A percentile compares a stretch with the other conserved stretches of the same genome.
phyloP scores from a whole-genome alignment of 2,113 vertebrate genomes.

The Astur gentilis region DNA sequence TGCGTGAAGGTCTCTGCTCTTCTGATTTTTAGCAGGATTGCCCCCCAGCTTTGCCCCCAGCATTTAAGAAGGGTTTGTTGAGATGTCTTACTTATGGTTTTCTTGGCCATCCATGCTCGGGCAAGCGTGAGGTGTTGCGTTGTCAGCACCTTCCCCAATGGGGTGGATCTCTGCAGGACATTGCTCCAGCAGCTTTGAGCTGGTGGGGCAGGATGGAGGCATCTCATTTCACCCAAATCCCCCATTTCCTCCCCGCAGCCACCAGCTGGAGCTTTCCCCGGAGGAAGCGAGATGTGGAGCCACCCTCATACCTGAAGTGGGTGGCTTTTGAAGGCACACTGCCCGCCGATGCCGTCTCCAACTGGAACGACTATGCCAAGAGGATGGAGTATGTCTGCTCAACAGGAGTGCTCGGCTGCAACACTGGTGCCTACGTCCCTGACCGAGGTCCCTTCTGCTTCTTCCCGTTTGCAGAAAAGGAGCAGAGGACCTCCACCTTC shows the following conservation, averaged over 20 bases:
- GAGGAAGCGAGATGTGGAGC: neutral
- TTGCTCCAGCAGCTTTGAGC: neutral
- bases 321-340: neutral
- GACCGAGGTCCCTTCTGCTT: neutral
- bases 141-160: accelerated
- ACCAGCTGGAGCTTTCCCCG: neutral
- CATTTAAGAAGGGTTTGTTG: too few species aligned
- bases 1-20: neutral
- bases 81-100: accelerated
- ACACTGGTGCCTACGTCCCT: neutral
- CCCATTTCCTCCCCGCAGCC: accelerated
- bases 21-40: neutral
- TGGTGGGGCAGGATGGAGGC: neutral
- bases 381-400: neutral
- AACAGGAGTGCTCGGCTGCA: accelerated
- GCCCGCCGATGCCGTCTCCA: neutral
- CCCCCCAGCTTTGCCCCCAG: neutral
- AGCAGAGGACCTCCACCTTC: accelerated
- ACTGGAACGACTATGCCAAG: neutral
- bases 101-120: neutral
- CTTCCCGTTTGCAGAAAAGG: accelerated
- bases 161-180: too few species aligned
- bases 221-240: accelerated
- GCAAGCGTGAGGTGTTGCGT: accelerated
- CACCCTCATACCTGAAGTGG: neutral